A percentile compares a stretch with the other conserved stretches of the same genome.
phyloP scores from a whole-genome alignment of 2,113 vertebrate genomes.

The Petromus typicus region DNA sequence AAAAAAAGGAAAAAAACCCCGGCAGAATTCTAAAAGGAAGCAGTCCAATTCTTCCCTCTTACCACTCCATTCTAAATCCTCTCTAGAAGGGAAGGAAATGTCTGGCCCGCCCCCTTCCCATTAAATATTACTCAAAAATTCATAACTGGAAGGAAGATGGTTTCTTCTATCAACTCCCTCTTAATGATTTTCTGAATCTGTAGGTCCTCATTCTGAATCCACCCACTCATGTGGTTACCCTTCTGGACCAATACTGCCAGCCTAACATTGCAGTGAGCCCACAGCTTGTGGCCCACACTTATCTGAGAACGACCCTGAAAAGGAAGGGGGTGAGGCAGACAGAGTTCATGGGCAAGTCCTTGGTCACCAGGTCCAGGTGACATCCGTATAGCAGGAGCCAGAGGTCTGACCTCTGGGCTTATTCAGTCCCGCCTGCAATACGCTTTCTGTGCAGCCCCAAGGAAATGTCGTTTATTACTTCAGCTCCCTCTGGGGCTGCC shows the following conservation, averaged over 20 bases:
- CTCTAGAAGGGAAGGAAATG: constrained; percentile 56
- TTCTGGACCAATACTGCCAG: background rate
- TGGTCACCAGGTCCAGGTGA: background rate
- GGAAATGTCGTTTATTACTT: background rate
- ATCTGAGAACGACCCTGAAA: background rate
- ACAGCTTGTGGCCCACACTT: background rate
- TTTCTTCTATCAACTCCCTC: background rate
- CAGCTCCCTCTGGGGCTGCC: background rate
- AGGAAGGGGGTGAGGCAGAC: background rate
- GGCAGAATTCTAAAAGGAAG: constrained; percentile 49
- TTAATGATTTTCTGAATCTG: background rate
- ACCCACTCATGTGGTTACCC: background rate
- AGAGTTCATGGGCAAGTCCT: background rate
- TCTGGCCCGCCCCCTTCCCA: background rate
- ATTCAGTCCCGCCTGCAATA: background rate
- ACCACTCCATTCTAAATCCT: constrained; percentile 7
- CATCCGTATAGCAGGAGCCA: background rate
- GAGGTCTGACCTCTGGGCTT: background rate
- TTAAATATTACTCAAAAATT: constrained; percentile 56
- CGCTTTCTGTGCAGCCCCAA: background rate
- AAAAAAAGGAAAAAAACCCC: background rate
- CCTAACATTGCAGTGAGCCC: background rate
- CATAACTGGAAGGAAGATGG: background rate
- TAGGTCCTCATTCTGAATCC: background rate
- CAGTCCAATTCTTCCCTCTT: constrained; percentile 34